A percentile compares a stretch with the other conserved stretches of the same genome.
These are phyloP conservation scores for Heteractis magnifica DNA, from an alignment of 92 coral and sea anemone species.

Conservation along the genomic window DNA sequence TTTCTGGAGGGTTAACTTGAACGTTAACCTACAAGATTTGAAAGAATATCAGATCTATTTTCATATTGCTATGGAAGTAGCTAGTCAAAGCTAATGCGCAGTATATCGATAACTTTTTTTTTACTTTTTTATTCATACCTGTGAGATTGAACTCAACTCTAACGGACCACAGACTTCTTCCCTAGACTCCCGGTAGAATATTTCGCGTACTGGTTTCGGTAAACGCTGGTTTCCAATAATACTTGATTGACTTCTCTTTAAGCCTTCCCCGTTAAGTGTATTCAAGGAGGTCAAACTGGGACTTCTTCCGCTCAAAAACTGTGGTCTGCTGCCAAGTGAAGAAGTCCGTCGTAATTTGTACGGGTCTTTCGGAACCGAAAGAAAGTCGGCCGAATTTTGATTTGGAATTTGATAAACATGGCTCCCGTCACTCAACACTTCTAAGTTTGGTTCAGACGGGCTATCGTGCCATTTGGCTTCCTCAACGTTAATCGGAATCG, in stretches of 20 bases:
- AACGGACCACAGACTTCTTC: neutral
- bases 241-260: slow-evolving; percentile 8
- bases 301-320: neutral
- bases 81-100: too few relatives aligned
- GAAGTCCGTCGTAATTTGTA: slow-evolving; percentile 11
- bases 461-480: slow-evolving; percentile 10
- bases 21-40: too few relatives aligned
- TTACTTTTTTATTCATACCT: neutral
- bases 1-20: too few relatives aligned
- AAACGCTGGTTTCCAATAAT: neutral
- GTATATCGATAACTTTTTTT: neutral
- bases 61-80: too few relatives aligned
- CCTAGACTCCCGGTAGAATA: slow-evolving; percentile 14
- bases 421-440: neutral
- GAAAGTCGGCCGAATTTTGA: neutral
- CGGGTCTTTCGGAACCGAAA: slow-evolving; percentile 13
- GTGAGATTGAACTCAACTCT: slow-evolving; percentile 17
- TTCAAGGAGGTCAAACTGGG: neutral
- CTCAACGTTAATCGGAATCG: slow-evolving; percentile 23
- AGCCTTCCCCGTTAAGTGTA: slow-evolving; percentile 5
- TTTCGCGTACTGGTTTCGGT: slow-evolving; percentile 21
- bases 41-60: too few relatives aligned
- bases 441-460: slow-evolving; percentile 18
- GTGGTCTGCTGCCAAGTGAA: neutral
- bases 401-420: neutral